Evolutionary conservation across 2,888 invertebrate species (phyloP).

Genomic region (Eupithecia pulchellata): DNA sequence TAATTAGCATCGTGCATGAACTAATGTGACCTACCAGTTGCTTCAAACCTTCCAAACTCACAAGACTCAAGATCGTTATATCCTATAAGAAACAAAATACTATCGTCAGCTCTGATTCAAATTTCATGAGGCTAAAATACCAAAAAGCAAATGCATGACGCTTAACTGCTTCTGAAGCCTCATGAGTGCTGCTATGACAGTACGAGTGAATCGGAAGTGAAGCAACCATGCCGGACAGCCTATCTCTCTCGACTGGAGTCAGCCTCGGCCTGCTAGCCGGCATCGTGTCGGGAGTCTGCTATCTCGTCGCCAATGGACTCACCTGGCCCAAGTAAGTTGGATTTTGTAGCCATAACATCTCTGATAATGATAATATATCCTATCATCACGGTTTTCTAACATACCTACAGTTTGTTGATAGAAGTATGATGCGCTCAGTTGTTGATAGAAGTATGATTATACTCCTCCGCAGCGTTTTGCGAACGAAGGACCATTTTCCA

Average conservation of each 20-base stretch:
- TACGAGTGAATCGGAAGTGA: constrained; percentile 3
- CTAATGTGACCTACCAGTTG: neutral
- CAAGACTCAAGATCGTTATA: too few species aligned
- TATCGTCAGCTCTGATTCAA: neutral
- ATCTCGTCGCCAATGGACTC: constrained; percentile 85
- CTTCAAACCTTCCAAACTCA: too few species aligned
- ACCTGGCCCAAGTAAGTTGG: constrained; percentile 77
- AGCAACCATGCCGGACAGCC: constrained; percentile 81
- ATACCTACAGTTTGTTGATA: neutral
- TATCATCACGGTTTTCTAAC: neutral
- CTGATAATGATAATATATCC: neutral
- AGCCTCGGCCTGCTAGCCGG: constrained; percentile 88
- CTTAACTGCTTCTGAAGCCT: neutral
- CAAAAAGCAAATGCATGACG: neutral
- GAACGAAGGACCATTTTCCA: neutral
- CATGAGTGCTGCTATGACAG: neutral
- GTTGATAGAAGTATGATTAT: too few species aligned
- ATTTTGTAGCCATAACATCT: neutral
- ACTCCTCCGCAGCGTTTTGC: neutral
- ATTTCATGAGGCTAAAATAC: neutral
- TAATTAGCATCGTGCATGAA: neutral
- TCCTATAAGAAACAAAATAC: neutral
- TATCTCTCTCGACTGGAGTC: constrained; percentile 85
- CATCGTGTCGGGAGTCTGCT: constrained; percentile 88
- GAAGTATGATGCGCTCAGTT: neutral